These are phyloP conservation scores for Caenorhabditis doughertyi DNA, from an alignment of 2,888 invertebrate species.

Conservation along the genomic window DNA sequence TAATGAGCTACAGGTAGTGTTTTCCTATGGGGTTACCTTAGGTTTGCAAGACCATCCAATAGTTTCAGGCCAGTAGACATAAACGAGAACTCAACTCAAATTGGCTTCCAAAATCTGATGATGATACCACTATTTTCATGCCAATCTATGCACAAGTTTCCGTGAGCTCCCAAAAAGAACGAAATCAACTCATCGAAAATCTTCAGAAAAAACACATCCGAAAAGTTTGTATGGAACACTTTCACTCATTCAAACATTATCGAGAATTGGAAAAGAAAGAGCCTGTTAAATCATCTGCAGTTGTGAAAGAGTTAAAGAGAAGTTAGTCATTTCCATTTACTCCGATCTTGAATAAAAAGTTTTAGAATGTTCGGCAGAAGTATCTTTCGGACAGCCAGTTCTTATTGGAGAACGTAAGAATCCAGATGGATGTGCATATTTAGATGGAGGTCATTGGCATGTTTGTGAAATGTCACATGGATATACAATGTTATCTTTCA, in stretches of 20 bases:
- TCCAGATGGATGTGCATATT: slow-evolving; percentile 59
- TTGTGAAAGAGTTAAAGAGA: slow-evolving; percentile 43
- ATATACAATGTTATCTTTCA: slow-evolving; percentile 68
- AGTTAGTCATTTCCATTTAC: slow-evolving; percentile 15
- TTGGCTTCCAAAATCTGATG: slow-evolving; percentile 32
- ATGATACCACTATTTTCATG: slow-evolving; percentile 50
- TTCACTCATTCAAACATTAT: slow-evolving; percentile 51
- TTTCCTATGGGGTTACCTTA: neutral
- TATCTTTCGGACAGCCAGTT: slow-evolving; percentile 46
- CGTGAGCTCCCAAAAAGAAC: slow-evolving; percentile 12
- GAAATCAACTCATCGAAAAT: neutral
- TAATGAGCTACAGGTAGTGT: slow-evolving; percentile 42
- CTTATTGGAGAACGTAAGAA: slow-evolving; percentile 59
- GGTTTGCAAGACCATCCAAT: too few relatives aligned
- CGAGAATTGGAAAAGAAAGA: slow-evolving; percentile 45
- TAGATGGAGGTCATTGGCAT: slow-evolving; percentile 67
- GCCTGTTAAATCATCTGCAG: neutral
- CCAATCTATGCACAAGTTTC: slow-evolving; percentile 63
- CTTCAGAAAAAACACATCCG: slow-evolving; percentile 62
- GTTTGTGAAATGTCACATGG: slow-evolving; percentile 69
- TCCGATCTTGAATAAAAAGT: neutral
- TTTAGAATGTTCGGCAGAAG: slow-evolving; percentile 62
- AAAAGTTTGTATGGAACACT: slow-evolving; percentile 63
- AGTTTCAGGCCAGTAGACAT: slow-evolving; percentile 21
- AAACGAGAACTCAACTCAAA: slow-evolving; percentile 39